Evolutionary conservation across 2,797 vertebrate species (phyloP), one percentile per base, ranked within the genome.

Genomic region (Gephyroberyx darwinii): DNA sequence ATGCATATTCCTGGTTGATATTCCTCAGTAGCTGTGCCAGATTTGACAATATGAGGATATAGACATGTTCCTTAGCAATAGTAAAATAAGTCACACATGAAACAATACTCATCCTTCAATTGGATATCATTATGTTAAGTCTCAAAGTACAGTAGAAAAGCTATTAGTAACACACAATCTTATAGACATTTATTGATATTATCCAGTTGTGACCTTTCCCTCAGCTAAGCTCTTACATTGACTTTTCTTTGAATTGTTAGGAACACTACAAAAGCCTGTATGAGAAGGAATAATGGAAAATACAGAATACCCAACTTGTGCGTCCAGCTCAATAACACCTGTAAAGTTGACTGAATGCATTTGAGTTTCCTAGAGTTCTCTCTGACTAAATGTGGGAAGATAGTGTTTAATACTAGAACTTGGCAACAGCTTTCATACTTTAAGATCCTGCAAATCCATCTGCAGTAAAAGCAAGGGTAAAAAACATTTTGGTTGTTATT

Each of bases 391-490:
- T 85, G 78, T 76, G 71, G 83, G 57, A 73, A 78, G 90, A 89
- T 91, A 85, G 75, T 1, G 58, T 90, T 87, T 88, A 89, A 90
- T 90, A 84, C 81, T 30, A 47, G 73, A 82, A 80, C 76, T 86
- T 85, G 82, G 86, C 77, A 60, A 68, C 64, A 22, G 86, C 84
- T 90, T 89, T 91, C 80, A 87, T 84, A 86, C 81, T 71, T 86
- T 83, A 86, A 84, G 83, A 89, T 88, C 74, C 85, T 12, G 2
- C 77, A 89, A 91, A 91, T 91, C 90, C 88, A 84, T 90, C 87
- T 84, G 83, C 75, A 71, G 81, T 72, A 86, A 79, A 84, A 75
- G 81, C 78, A 84, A 80, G 74, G 58, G 80, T 65, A 68, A 82
- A 30, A 78, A 72, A 73, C 56, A 80, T 81, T 74, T 73, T 2